Evolutionary conservation across 1,140 invertebrate genomes (phyloP), one percentile per base, ranked within the genome.

Genomic region (Halyomorpha halys): DNA sequence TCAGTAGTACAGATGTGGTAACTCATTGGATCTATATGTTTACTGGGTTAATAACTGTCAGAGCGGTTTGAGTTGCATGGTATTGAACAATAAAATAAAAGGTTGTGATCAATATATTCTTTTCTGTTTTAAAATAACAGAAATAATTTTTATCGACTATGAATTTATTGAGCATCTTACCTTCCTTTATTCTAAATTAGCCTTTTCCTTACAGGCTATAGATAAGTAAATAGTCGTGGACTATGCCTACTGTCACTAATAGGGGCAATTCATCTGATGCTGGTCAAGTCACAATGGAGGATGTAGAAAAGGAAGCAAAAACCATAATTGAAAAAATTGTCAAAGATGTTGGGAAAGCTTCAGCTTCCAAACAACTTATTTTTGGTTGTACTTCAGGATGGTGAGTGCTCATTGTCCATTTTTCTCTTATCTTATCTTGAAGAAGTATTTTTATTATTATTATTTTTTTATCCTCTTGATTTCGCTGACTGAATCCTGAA

Each of bases 341-440:
- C 59, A 80, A 81, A 30, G 89, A 92, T 73, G 83, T 94, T 62
- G 85, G 85, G 64, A 89, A 89, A 74, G 84, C 82, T 59, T 91
- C 91, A 13, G 86, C 89, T 23, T 84, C 89, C 0, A 91, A 92
- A 76, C 92, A 95, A 78, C 80, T 94, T 60, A 74, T 87, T 68
- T 83, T 94, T 74, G 92, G 93, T 65, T 86, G 85, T 66, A 80
- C 85, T 30, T 86, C 89, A 71, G 93, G 93, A 84, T 94, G 90
- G 91, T 93, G 81, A 74, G 74, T 73, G 34, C 14, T 47, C 4
- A 51, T 63, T 49, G 2, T 34, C 1, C 39, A 19, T 4, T 49
- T 30, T 30, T 18, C 11, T 2, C 2, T 18, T 49, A 21, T 49
- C 19, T 49, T 49, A 49, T 49, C n/a, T 19, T 49, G 14, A 49